phyloP scores from a whole-genome alignment of 2,888 invertebrate genomes.

The Chouioia cunea region DNA sequence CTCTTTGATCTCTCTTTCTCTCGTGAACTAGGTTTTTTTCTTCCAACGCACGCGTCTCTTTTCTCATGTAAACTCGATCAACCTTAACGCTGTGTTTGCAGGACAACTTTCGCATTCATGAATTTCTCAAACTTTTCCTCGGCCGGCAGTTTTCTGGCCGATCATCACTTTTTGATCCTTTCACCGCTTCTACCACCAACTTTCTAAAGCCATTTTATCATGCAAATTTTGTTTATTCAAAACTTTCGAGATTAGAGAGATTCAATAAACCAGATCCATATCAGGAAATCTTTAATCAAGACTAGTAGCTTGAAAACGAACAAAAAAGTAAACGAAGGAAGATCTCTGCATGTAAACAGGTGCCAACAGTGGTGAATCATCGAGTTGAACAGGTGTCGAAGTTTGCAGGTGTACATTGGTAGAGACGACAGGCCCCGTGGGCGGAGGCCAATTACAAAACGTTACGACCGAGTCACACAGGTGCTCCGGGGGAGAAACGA shows the following conservation, averaged over 20 bases:
- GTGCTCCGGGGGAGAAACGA: background rate
- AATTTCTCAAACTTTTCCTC: background rate
- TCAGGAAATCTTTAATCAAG: constrained; percentile 17
- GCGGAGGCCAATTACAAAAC: constrained; percentile 18
- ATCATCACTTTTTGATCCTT: constrained; percentile 23
- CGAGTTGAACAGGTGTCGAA: constrained; percentile 25
- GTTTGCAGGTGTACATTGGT: background rate
- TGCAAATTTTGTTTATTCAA: constrained; percentile 17
- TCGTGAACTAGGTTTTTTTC: background rate
- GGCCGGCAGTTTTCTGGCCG: background rate
- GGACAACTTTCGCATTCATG: background rate
- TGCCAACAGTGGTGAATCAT: constrained; percentile 28
- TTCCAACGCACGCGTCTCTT: too few relatives aligned
- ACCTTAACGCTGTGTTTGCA: too few relatives aligned
- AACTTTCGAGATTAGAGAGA: background rate
- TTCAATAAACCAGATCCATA: background rate
- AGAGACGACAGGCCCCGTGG: background rate
- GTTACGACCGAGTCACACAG: constrained; percentile 3
- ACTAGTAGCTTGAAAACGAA: constrained; percentile 9
- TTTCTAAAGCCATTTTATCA: constrained; percentile 16
- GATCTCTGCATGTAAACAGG: constrained; percentile 13
- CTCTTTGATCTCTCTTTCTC: background rate
- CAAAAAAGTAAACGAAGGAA: background rate
- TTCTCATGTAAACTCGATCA: too few relatives aligned
- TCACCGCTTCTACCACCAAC: background rate